Evolutionary conservation across 2,113 vertebrate genomes (phyloP), one percentile per base, ranked within the genome.

Genomic region (Girardinichthys multiradiatus): DNA sequence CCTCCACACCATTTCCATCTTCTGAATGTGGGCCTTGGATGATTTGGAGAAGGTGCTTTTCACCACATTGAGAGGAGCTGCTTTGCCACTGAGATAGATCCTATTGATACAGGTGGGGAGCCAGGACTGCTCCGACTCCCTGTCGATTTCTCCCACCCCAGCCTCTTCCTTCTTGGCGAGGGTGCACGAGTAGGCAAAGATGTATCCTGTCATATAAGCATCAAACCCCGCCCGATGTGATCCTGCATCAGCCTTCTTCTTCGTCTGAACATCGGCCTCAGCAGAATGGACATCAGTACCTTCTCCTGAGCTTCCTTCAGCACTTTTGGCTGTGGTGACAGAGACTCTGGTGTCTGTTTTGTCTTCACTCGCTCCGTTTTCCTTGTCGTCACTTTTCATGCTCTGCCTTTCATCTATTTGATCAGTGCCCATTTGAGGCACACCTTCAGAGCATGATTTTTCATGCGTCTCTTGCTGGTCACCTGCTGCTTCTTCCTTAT

Each of bases 71-170:
- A 99, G 95, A 0, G 97, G 97, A 4, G 96, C 85, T 0, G 95
- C 89, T 83, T 99, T 99, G 61, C 98, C 97, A n/a, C 98, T 99
- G 68, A 99, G 95, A 81, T 98, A 99, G n/a, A 99, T 82, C 81
- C 97, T 99, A 82, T 99, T 99, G 35, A 95, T 88, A 78, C 96
- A 97, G 4, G 87, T 86, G 4, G 95, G 94, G 42, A 97, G 76
- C 92, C 93, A 95, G 0, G 82, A 62, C 58, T 67, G 87, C 67
- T 85, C 42, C 3, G 59, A 71, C 12, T 59, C 0, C 0, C 91
- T 72, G 10, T 59, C 0, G 0, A 91, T 72, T 0, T 65, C 89
- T 54, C 14, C 30, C 24, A 0, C 54, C 35, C 17, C 57, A 1
- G 2, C 79, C 0, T 27, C 66, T 2, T 87, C 89, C 3, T 81